phyloP scores from a whole-genome alignment of 2,888 invertebrate genomes.

The Trachelus troglodyta region DNA sequence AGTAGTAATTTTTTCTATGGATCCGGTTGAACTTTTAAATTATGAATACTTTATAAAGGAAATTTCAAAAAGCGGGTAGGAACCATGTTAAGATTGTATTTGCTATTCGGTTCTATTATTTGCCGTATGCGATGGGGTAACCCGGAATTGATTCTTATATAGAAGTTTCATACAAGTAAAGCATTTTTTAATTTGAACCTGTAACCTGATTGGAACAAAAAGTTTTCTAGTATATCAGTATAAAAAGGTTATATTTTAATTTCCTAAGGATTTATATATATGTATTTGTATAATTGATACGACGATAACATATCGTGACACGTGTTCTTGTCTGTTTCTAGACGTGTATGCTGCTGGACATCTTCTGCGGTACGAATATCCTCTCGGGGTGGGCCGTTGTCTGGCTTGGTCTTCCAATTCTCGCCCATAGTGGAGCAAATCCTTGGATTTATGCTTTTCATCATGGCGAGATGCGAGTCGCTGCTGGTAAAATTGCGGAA shows the following conservation, averaged over 20 bases:
- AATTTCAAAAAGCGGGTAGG: not conserved
- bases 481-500: constrained; percentile 70
- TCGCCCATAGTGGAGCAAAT: constrained; percentile 72
- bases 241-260: not conserved
- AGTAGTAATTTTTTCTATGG: not conserved
- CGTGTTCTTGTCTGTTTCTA: constrained; percentile 47
- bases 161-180: not conserved
- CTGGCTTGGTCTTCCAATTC: constrained; percentile 71
- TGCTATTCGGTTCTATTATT: not conserved
- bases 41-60: not conserved
- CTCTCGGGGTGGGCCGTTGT: constrained; percentile 69
- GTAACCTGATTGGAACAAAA: not conserved
- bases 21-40: not conserved
- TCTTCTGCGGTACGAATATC: constrained; percentile 68
- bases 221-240: not conserved
- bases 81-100: not conserved
- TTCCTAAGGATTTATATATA: not conserved
- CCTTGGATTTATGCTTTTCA: constrained; percentile 77
- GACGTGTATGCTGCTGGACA: constrained; percentile 70
- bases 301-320: not conserved
- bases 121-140: not conserved
- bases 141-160: not conserved
- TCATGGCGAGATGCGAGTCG: constrained; percentile 72
- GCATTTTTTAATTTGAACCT: not conserved
- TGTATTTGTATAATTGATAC: no score